phyloP scores from a whole-genome alignment of 2,888 invertebrate species.

The Dinocampus coccinellae region DNA sequence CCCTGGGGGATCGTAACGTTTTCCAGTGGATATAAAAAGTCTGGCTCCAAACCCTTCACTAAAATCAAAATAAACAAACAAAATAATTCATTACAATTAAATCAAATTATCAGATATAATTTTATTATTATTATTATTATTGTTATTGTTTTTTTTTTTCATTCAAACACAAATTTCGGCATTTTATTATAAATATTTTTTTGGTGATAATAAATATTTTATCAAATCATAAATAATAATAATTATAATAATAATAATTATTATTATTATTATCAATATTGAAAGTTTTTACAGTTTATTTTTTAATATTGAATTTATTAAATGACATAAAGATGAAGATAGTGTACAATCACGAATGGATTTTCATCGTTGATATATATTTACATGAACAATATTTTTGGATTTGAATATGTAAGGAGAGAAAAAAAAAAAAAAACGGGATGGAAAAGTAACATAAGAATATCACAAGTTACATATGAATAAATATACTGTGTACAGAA shows the following conservation, averaged over 20 bases:
- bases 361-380: neutral
- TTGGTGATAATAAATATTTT: too few species aligned
- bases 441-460: neutral
- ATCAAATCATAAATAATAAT: too few species aligned
- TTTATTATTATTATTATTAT: too few species aligned
- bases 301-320: conserved; percentile 55
- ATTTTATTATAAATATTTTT: too few species aligned
- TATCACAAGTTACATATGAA: neutral
- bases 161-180: too few species aligned
- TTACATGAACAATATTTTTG: neutral
- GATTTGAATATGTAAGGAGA: too few species aligned
- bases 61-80: conserved; percentile 47
- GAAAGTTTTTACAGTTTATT: neutral
- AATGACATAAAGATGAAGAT: neutral
- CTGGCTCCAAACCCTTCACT: conserved; percentile 83
- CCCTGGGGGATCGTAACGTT: conserved; percentile 88
- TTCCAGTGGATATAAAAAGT: conserved; percentile 83
- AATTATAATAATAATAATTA: too few species aligned
- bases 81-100: neutral
- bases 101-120: too few species aligned
- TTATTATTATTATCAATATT: too few species aligned
- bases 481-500: neutral
- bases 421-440: too few species aligned
- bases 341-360: neutral
- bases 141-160: too few species aligned